These are phyloP conservation scores for Aphidius gifuensis DNA, from an alignment of 1,140 invertebrate genomes.

Conservation along the genomic window DNA sequence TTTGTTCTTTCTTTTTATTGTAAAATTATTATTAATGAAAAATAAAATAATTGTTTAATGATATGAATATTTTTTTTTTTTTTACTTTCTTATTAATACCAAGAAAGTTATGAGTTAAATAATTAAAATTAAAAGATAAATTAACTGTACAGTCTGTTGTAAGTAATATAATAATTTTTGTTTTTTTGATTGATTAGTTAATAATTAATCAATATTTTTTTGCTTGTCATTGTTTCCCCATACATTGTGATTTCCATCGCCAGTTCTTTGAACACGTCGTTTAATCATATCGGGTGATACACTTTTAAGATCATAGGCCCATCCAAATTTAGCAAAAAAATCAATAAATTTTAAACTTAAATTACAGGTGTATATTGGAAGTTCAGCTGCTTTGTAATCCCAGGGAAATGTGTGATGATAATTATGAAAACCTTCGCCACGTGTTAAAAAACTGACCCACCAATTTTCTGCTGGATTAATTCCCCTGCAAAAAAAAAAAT, in stretches of 20 bases:
- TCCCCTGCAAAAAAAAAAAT: neutral
- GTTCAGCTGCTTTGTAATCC: constrained; percentile 16
- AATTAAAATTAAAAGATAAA: no score
- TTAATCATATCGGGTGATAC: neutral
- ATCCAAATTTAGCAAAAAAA: constrained; percentile 9
- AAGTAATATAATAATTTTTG: no score
- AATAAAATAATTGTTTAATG: no score
- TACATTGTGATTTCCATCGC: neutral
- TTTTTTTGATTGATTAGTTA: no score
- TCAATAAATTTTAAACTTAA: neutral
- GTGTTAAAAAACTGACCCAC: neutral
- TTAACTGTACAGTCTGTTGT: no score
- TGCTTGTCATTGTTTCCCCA: neutral
- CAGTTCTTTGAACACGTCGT: neutral
- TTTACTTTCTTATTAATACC: no score
- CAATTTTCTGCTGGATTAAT: constrained; percentile 3
- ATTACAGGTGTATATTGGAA: neutral
- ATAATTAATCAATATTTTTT: neutral
- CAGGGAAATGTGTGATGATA: constrained; percentile 18
- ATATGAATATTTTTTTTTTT: no score
- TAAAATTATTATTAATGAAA: no score
- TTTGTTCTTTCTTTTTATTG: no score
- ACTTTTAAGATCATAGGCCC: constrained; percentile 13
- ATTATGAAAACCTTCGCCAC: constrained; percentile 12
- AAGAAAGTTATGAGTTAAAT: no score